Conservation (phyloP, 2,797 vertebrate genomes). For the Intellagama lesueurii region DNA sequence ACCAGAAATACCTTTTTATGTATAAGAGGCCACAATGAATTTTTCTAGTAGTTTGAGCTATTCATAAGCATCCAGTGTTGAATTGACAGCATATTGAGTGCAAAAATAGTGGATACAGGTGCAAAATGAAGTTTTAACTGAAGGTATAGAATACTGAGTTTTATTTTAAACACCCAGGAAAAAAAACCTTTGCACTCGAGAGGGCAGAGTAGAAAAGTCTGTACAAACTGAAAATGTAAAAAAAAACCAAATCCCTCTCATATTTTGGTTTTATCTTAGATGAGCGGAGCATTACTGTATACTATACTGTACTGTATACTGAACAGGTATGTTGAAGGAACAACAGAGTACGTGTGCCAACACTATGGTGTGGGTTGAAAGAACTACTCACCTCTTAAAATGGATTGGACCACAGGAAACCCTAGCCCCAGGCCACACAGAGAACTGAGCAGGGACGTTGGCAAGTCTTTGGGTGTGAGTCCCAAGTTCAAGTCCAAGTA, state of each 20-base stretch:
- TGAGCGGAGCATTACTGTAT: not conserved
- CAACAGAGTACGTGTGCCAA: no score
- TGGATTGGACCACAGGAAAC: no score
- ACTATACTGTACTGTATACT: no score
- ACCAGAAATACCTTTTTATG: not conserved
- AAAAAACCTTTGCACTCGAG: not conserved
- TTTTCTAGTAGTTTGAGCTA: slow-evolving; percentile 16
- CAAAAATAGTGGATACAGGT: not conserved
- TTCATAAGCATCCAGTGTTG: not conserved
- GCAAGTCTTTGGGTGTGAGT: no score
- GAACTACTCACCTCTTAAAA: no score
- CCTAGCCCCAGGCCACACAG: no score
- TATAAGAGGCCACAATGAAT: not conserved
- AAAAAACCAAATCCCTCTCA: not conserved
- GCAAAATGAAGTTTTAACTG: not conserved
- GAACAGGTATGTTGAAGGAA: not conserved
- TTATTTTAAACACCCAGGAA: not conserved
- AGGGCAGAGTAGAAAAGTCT: not conserved
- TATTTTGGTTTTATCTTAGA: not conserved
- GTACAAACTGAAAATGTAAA: not conserved
- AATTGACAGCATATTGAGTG: slow-evolving; percentile 1
- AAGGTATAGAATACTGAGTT: not conserved
- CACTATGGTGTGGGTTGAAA: no score
- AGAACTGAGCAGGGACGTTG: no score
- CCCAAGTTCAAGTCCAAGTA: no score